Conservation (phyloP, 2,888 invertebrate genomes). For the Eristalinus sepulchralis region DNA sequence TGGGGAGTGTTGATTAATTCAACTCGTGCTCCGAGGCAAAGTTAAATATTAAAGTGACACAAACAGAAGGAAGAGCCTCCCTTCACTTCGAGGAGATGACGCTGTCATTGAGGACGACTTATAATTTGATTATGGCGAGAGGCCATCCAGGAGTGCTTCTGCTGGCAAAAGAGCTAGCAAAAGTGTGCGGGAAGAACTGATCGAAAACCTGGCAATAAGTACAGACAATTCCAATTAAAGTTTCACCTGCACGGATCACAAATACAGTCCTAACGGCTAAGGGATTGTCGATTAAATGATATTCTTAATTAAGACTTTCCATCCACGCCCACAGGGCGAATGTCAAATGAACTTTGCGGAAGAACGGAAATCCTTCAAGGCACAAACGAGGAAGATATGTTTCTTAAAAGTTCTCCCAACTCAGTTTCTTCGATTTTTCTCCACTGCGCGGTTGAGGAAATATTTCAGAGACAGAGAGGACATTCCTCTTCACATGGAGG, state of each 20-base stretch:
- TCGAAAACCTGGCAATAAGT: conserved; percentile 53
- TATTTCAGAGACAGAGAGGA: conserved; percentile 21
- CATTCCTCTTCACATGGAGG: conserved; percentile 46
- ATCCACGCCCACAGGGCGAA: conserved; percentile 2
- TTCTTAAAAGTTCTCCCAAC: conserved; percentile 29
- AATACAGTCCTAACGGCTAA: conserved; percentile 26
- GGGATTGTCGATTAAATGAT: conserved; percentile 61
- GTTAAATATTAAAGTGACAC: conserved; percentile 41
- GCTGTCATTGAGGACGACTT: conserved; percentile 5
- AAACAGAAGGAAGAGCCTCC: background rate
- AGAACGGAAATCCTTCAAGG: conserved; percentile 18
- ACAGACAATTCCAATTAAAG: conserved; percentile 59
- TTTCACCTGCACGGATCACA: conserved; percentile 34
- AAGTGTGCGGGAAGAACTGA: background rate
- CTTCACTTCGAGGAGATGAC: conserved; percentile 4
- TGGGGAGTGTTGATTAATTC: conserved; percentile 42
- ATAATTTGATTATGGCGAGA: conserved; percentile 55
- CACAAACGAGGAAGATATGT: conserved; percentile 33
- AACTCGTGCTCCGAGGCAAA: conserved; percentile 41
- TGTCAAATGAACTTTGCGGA: conserved; percentile 37
- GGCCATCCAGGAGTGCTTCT: conserved; percentile 13
- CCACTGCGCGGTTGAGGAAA: conserved; percentile 4
- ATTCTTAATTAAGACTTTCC: conserved; percentile 63
- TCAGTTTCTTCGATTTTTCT: conserved; percentile 27
- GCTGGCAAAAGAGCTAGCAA: background rate